These are phyloP conservation scores for Riparia riparia DNA, from an alignment of 2,113 vertebrate genomes.

Conservation along the genomic window DNA sequence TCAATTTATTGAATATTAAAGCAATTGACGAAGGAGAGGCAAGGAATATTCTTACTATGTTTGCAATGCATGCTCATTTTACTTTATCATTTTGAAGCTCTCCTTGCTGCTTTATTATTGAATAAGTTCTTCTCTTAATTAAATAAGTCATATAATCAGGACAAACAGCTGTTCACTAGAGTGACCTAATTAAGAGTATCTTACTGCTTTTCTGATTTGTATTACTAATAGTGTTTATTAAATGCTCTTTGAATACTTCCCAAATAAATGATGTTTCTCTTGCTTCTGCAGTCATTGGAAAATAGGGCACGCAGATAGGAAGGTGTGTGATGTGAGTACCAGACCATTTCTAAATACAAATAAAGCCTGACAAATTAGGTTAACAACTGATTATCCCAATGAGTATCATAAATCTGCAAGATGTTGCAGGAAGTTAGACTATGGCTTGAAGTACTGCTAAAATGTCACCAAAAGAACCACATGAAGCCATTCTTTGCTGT, in stretches of 20 bases:
- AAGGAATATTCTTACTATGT: not conserved
- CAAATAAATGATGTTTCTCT: not conserved
- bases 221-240: constrained; percentile 6
- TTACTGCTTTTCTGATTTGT: constrained; percentile 1
- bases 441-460: not conserved
- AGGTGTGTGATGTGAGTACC: not conserved
- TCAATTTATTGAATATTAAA: not conserved
- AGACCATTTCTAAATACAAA: not conserved
- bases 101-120: not conserved
- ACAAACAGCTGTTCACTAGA: not conserved
- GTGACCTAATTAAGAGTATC: constrained; percentile 28
- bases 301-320: not conserved
- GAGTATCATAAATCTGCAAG: not conserved
- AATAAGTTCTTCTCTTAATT: not conserved
- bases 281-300: not conserved
- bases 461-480: not conserved
- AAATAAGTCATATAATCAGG: not conserved
- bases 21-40: not conserved
- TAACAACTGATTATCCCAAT: not conserved
- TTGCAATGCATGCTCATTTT: not conserved
- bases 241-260: not conserved
- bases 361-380: not conserved
- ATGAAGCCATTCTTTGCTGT: not conserved
- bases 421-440: not conserved
- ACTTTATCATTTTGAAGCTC: not conserved